phyloP scores from a whole-genome alignment of 2,797 vertebrate species.

The Syndactyla subalaris region DNA sequence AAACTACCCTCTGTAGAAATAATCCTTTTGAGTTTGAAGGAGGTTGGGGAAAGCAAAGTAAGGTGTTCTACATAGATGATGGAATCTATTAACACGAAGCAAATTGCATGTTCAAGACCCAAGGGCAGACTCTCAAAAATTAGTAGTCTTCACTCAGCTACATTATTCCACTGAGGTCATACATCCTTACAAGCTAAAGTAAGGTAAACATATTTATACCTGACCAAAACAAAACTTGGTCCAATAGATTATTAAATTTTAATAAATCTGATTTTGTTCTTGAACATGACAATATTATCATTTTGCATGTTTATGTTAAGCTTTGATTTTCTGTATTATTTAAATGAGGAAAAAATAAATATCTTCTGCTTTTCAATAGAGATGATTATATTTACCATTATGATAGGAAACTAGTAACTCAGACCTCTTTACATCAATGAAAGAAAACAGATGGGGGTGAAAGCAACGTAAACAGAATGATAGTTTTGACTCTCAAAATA shows the following conservation, averaged over 20 bases:
- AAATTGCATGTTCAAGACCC: conserved; percentile 15
- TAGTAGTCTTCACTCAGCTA: background rate
- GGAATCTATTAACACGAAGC: background rate
- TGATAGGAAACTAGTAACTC: background rate
- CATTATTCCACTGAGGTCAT: conserved; percentile 25
- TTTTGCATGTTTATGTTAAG: background rate
- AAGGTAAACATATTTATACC: background rate
- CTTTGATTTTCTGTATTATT: background rate
- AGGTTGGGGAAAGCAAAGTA: background rate
- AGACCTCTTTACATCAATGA: background rate
- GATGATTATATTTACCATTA: background rate
- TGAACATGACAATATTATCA: background rate
- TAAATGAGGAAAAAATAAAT: background rate
- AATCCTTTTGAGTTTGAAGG: background rate
- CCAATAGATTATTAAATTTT: background rate
- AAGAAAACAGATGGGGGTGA: background rate
- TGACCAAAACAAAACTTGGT: background rate
- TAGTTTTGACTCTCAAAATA: background rate
- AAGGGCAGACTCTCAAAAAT: conserved; percentile 40
- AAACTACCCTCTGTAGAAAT: background rate
- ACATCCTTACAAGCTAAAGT: background rate
- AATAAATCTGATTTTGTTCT: background rate
- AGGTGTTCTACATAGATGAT: background rate
- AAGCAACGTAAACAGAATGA: conserved; percentile 30
- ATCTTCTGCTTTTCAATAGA: background rate